Evolutionary conservation across 2,888 invertebrate species (phyloP), one percentile per base, ranked within the genome.

Genomic region (Pegoplata infirma): DNA sequence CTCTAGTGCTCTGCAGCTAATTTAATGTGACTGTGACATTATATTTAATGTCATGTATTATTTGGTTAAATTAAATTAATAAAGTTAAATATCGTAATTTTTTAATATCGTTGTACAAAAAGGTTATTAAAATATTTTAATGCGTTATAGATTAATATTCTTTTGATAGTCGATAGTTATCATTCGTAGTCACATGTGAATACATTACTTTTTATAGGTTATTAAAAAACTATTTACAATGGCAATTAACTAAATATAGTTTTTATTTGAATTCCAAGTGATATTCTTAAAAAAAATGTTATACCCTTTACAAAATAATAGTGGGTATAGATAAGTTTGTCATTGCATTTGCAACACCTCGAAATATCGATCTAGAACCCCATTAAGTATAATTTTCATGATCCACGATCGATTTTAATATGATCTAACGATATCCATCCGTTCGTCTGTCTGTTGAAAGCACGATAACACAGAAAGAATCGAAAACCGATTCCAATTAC

Each of bases 81-180:
- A 68, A 68, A 61, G 28, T 63, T 56, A 68, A 75, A 56, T 55
- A 63, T 68, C 47, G 36, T n/a, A n/a, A 49, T 44, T 44, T 68
- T n/a, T 75, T 68, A 75, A 63, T 63, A 55, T 19, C 68, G 12
- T 75, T 64, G 56, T 56, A n/a, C n/a, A n/a, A n/a, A n/a, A n/a
- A n/a, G 32, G 66, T 51, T 66, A 46, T 73, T 66, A 66, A 73
- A 73, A 51, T 51, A n/a, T 58, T 73, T 66, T 40, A n/a, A 40
- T 40, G 36, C 14, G 36, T 40, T n/a, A 40, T 40, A 36, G 36
- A 36, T 36, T 12, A 36, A 5, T 25, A 5, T 25, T 5, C 25
- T n/a, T 25, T 25, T 3, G 25, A 3, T 25, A 25, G 25, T 16
- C 7, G 47, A n/a, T n/a, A n/a, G n/a, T n/a, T n/a, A n/a, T n/a